phyloP scores from a whole-genome alignment of 2,797 vertebrate species.

The Semotilus atromaculatus region DNA sequence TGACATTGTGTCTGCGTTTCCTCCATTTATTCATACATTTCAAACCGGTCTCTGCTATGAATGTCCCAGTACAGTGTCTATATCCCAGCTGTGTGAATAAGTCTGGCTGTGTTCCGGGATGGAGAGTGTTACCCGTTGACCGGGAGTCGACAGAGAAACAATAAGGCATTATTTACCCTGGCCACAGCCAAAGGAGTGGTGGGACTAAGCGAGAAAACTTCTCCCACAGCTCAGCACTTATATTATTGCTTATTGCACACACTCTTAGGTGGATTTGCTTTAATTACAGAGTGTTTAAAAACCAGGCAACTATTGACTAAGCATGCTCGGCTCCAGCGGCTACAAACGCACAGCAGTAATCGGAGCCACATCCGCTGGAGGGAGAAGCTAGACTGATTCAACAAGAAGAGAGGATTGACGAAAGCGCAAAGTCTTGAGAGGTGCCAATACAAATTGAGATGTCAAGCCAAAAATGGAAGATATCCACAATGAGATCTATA shows the following conservation, averaged over 20 bases:
- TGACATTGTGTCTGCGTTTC: constrained; percentile 47
- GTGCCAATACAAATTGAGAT: background rate
- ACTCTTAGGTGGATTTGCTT: constrained; percentile 49
- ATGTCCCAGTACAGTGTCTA: constrained; percentile 14
- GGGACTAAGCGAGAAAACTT: constrained; percentile 11
- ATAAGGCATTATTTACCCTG: constrained; percentile 53
- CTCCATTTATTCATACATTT: constrained; percentile 44
- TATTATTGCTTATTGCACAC: constrained; percentile 32
- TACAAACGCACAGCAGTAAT: constrained; percentile 37
- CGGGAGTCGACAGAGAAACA: constrained; percentile 45
- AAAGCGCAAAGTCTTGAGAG: constrained; percentile 33
- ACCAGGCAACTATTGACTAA: constrained; percentile 51
- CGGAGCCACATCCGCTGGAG: constrained; percentile 52
- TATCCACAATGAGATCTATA: background rate
- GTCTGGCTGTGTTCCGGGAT: constrained; percentile 57
- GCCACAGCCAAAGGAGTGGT: constrained; percentile 27
- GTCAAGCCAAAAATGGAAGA: background rate
- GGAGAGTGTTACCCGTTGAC: constrained; percentile 43
- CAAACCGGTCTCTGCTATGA: constrained; percentile 17
- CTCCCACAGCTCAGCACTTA: constrained; percentile 30
- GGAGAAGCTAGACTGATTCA: constrained; percentile 38
- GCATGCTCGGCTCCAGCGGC: constrained; percentile 29
- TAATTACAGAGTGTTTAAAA: constrained; percentile 60
- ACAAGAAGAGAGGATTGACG: constrained; percentile 44
- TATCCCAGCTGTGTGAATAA: constrained; percentile 45